phyloP scores from a whole-genome alignment of 2,888 invertebrate genomes.

The Ennomos quercinarius region DNA sequence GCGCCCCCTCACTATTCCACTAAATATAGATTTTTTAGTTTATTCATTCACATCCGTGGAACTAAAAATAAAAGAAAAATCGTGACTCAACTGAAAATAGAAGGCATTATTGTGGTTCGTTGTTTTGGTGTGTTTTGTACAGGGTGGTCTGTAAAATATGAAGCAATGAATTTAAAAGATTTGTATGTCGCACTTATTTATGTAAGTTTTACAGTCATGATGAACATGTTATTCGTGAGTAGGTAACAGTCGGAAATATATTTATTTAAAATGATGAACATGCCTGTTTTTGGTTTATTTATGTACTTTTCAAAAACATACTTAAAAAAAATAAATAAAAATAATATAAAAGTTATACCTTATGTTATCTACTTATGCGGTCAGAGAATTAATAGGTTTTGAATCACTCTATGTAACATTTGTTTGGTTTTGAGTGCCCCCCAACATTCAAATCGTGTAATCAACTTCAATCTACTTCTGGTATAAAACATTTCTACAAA shows the following conservation, averaged over 20 bases:
- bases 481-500: conserved; percentile 6
- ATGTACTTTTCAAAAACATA: no score
- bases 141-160: conserved; percentile 1
- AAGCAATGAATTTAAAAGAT: no score
- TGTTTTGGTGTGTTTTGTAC: conserved; percentile 24
- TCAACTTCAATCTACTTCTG: conserved; percentile 10
- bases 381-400: no score
- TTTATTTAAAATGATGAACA: no score
- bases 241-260: no score
- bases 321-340: no score
- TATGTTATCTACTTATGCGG: no score
- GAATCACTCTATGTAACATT: background rate
- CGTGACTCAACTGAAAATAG: conserved; percentile 56
- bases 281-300: no score
- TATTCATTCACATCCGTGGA: conserved; percentile 61
- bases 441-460: conserved; percentile 14
- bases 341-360: no score
- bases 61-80: conserved; percentile 54
- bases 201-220: no score
- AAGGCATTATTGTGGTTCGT: conserved; percentile 30
- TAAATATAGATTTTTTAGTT: conserved; percentile 67
- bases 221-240: no score
- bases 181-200: no score
- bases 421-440: conserved; percentile 14
- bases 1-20: conserved; percentile 47